Evolutionary conservation across 2,888 invertebrate species (phyloP).

Genomic region (Philonicus albiceps): DNA sequence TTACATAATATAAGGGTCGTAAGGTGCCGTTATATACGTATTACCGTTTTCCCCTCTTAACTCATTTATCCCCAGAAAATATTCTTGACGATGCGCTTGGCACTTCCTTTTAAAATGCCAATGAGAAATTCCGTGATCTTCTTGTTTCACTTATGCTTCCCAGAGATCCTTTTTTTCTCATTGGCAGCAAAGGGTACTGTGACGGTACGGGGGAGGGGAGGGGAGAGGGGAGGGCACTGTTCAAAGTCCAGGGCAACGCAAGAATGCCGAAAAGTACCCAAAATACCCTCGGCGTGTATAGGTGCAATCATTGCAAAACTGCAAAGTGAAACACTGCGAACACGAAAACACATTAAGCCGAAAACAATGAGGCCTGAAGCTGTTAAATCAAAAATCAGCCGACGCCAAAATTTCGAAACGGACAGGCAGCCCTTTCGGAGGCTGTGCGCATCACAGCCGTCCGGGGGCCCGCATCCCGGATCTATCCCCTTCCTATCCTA

Average conservation of each 20-base stretch:
- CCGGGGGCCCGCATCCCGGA: not conserved
- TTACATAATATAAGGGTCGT: not conserved
- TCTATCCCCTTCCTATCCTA: not conserved
- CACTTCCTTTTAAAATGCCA: conserved; percentile 2
- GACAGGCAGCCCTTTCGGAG: not conserved
- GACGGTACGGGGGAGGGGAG: not conserved
- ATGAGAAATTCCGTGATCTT: not conserved
- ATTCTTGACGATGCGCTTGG: not conserved
- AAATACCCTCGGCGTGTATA: not conserved
- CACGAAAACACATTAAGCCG: conserved; percentile 40
- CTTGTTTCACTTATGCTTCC: not conserved
- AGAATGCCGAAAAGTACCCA: not conserved
- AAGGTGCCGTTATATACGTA: not conserved
- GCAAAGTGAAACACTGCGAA: conserved; percentile 27
- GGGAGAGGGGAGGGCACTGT: too few species aligned
- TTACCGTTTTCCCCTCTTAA: not conserved
- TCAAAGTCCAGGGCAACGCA: too few species aligned
- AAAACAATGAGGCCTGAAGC: conserved; percentile 23
- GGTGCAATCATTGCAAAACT: conserved; percentile 2
- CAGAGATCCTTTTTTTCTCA: not conserved
- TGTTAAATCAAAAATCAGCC: conserved; percentile 36
- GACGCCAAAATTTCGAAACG: not conserved
- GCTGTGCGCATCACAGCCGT: not conserved
- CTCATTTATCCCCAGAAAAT: not conserved
- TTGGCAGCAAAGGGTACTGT: not conserved